phyloP scores from a whole-genome alignment of 2,888 invertebrate genomes.

The Thalpophila matura region DNA sequence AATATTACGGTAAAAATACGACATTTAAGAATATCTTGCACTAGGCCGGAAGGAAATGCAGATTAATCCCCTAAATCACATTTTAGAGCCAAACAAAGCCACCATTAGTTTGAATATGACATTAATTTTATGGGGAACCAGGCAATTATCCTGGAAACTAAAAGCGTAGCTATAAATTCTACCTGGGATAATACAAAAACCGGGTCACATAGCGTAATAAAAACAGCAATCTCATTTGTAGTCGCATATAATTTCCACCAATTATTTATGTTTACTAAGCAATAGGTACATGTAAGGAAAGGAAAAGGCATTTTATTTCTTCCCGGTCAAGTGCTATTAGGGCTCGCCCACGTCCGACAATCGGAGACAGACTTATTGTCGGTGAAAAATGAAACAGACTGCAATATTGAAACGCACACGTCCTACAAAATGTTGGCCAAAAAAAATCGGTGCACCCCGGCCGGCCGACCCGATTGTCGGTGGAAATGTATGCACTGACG shows the following conservation, averaged over 20 bases:
- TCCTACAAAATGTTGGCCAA: too few species aligned
- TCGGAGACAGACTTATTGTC: too few species aligned
- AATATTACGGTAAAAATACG: neutral
- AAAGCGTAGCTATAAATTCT: slow-evolving; percentile 19
- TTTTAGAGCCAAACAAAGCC: slow-evolving; percentile 29
- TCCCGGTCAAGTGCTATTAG: neutral
- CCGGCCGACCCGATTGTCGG: too few species aligned
- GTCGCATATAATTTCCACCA: slow-evolving; percentile 23
- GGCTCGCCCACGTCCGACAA: too few species aligned
- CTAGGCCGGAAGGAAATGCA: slow-evolving; percentile 12
- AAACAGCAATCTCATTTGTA: slow-evolving; percentile 20
- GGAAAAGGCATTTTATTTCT: slow-evolving; percentile 3
- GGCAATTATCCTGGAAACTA: slow-evolving; percentile 41
- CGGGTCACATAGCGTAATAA: slow-evolving; percentile 18
- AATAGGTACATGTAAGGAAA: too few species aligned
- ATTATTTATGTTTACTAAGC: neutral
- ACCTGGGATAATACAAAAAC: slow-evolving; percentile 38
- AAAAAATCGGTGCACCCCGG: too few species aligned
- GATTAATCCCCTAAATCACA: slow-evolving; percentile 18
- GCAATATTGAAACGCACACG: too few species aligned
- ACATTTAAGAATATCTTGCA: neutral
- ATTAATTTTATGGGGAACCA: slow-evolving; percentile 49
- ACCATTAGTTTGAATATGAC: slow-evolving; percentile 39
- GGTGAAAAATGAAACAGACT: too few species aligned
- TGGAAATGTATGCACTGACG: too few species aligned